Evolutionary conservation across 1,140 invertebrate species (phyloP).

Genomic region (Samia ricini): DNA sequence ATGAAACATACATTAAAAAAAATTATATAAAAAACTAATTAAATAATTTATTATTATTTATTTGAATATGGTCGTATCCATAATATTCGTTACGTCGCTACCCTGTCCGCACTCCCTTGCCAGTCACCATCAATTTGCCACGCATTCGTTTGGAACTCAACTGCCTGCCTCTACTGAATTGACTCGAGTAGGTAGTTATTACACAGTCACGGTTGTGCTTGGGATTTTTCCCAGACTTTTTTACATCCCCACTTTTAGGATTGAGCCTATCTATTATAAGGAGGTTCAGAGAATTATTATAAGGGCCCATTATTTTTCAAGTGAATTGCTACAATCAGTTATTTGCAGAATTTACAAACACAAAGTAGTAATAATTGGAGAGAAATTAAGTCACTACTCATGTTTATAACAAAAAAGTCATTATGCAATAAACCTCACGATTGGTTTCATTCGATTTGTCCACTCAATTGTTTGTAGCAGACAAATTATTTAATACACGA

Average conservation of each 20-base stretch:
- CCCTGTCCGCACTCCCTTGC: slow-evolving; percentile 10
- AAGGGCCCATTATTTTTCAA: not conserved
- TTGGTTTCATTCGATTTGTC: no score
- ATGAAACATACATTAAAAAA: not conserved
- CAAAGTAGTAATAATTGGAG: no score
- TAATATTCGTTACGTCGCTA: slow-evolving; percentile 5
- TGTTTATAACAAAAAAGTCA: no score
- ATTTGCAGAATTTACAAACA: no score
- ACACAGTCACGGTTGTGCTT: not conserved
- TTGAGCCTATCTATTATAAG: not conserved
- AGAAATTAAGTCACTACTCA: no score
- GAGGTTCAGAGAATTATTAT: not conserved
- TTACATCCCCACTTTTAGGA: not conserved
- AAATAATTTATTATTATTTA: not conserved
- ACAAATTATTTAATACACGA: no score
- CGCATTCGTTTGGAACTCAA: slow-evolving; percentile 16
- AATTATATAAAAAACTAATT: not conserved
- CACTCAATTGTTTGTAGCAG: no score
- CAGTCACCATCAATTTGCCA: slow-evolving; percentile 29
- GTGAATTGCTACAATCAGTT: no score
- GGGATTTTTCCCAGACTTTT: not conserved
- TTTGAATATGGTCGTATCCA: slow-evolving; percentile 15
- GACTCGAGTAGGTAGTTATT: not conserved
- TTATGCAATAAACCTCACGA: no score
- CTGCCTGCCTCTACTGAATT: slow-evolving; percentile 3